A percentile compares a stretch with the other conserved stretches of the same genome.
Evolutionary conservation across 2,888 invertebrate genomes (phyloP).

Genomic region (Drosophila lacicola): DNA sequence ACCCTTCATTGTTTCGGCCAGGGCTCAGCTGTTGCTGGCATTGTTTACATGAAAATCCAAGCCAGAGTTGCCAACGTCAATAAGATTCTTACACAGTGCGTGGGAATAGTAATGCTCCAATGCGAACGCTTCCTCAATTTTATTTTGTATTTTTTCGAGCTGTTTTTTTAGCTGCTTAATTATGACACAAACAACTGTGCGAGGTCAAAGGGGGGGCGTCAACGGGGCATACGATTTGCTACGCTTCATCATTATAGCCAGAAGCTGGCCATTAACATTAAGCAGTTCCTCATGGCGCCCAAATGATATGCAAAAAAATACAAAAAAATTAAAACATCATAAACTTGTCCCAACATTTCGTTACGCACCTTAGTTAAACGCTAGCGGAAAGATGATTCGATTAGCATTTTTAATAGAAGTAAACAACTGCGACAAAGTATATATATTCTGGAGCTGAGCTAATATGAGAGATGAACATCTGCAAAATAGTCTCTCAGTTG

Average conservation of each 20-base stretch:
- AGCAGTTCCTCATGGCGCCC: constrained; percentile 53
- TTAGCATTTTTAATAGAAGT: background rate
- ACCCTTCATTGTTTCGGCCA: background rate
- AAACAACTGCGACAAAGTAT: too few relatives aligned
- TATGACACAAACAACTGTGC: constrained; percentile 45
- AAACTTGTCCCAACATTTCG: constrained; percentile 29
- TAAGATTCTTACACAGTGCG: constrained; percentile 37
- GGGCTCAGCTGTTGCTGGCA: constrained; percentile 45
- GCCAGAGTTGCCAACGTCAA: constrained; percentile 42
- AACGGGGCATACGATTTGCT: constrained; percentile 38
- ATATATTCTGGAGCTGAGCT: too few relatives aligned
- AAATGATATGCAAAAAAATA: constrained; percentile 55
- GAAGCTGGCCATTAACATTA: constrained; percentile 44
- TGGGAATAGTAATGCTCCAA: constrained; percentile 46
- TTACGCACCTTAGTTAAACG: constrained; percentile 25
- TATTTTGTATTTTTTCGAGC: background rate
- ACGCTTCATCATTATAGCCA: constrained; percentile 48
- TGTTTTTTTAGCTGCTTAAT: constrained; percentile 34
- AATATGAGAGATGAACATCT: too few relatives aligned
- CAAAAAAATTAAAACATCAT: constrained; percentile 4
- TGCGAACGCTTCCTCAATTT: constrained; percentile 38
- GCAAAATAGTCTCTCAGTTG: too few relatives aligned
- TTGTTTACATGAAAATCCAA: constrained; percentile 42
- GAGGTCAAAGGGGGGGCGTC: constrained; percentile 64
- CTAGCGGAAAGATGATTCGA: background rate